Percentiles rank a stretch among this genome's conserved stretches.
Evolutionary conservation across 2,113 vertebrate species (phyloP).

Genomic region (Mustelus asterias): DNA sequence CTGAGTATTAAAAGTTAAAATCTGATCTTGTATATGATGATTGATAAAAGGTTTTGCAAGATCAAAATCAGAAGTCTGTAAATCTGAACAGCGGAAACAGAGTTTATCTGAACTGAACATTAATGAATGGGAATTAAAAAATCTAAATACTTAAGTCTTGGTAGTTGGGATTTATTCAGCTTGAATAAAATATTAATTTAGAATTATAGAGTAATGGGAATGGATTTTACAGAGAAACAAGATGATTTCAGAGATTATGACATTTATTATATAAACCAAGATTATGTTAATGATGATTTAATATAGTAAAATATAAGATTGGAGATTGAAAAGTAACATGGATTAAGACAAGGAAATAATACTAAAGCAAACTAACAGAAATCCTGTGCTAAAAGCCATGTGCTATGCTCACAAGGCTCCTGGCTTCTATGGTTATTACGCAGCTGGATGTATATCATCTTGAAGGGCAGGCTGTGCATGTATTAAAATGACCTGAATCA

Average conservation of each 20-base stretch:
- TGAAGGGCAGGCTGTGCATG: not conserved
- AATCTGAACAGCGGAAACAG: not conserved
- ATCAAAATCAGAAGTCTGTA: not conserved
- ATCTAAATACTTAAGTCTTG: not conserved
- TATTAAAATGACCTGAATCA: not conserved
- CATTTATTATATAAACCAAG: not conserved
- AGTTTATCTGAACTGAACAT: not conserved
- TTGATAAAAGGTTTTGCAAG: not conserved
- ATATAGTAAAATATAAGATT: not conserved
- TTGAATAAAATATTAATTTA: not conserved
- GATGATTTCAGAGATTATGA: not conserved
- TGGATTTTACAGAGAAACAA: not conserved
- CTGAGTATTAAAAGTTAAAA: conserved; percentile 1
- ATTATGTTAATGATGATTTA: not conserved
- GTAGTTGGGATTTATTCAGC: not conserved
- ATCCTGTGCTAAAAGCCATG: not conserved
- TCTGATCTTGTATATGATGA: not conserved
- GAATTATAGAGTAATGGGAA: not conserved
- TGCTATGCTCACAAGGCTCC: not conserved
- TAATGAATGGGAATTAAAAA: not conserved
- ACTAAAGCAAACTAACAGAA: not conserved
- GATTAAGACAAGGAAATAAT: not conserved
- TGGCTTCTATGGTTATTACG: not conserved
- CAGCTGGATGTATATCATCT: not conserved
- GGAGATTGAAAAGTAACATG: not conserved